These are phyloP conservation scores for Procambarus virginalis DNA, from an alignment of 1,140 invertebrate species.

Conservation along the genomic window DNA sequence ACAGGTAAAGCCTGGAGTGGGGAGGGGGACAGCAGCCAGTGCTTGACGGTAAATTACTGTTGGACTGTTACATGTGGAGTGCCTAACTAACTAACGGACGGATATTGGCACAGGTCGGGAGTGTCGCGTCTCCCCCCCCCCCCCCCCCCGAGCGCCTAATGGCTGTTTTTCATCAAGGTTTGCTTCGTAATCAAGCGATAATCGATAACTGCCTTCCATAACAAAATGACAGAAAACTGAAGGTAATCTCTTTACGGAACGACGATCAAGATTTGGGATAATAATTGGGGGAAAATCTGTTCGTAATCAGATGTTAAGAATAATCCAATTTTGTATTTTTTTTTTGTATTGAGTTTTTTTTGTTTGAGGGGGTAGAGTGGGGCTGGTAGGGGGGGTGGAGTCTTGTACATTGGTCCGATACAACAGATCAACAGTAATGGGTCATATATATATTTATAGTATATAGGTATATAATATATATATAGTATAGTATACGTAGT, in stretches of 20 bases:
- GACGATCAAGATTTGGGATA: conserved; percentile 31
- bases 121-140: neutral
- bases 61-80: conserved; percentile 8
- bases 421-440: no score
- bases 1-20: no score
- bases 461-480: no score
- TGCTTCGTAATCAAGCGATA: conserved; percentile 15
- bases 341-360: no score
- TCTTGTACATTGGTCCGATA: neutral
- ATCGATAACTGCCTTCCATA: conserved; percentile 48
- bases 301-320: neutral
- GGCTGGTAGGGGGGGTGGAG: neutral
- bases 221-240: conserved; percentile 27
- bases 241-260: conserved; percentile 33
- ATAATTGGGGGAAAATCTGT: conserved; percentile 9
- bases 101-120: neutral
- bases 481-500: no score
- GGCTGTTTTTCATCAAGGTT: neutral
- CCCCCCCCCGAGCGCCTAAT: neutral
- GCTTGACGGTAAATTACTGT: conserved; percentile 1
- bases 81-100: neutral
- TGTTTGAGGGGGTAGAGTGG: neutral
- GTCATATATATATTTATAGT: no score
- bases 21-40: no score
- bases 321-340: no score